A percentile compares a stretch with the other conserved stretches of the same genome.
These are phyloP conservation scores for Leptinotarsa tumamoca DNA, from an alignment of 2,888 invertebrate genomes.

Conservation along the genomic window DNA sequence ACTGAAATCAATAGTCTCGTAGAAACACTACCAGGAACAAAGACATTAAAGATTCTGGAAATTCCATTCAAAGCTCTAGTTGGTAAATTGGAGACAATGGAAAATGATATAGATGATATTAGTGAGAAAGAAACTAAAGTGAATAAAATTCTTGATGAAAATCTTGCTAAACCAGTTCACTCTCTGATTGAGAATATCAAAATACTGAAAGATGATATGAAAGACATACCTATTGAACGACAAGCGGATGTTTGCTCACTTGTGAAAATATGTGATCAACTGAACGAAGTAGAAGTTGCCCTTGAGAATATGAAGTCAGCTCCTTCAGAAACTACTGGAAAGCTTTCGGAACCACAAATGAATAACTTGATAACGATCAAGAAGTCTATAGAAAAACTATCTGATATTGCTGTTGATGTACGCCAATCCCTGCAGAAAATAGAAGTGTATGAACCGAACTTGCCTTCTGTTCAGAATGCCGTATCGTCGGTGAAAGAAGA, in stretches of 20 bases:
- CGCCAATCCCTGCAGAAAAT: constrained; percentile 30
- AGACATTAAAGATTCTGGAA: constrained; percentile 26
- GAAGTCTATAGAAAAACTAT: background rate
- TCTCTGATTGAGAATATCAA: too few species aligned
- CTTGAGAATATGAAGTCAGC: background rate
- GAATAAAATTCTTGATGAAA: too few species aligned
- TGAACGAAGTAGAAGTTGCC: background rate
- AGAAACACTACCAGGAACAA: constrained; percentile 4
- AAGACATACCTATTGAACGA: too few species aligned
- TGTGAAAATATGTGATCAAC: background rate
- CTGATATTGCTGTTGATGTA: background rate
- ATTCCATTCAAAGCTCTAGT: constrained; percentile 29
- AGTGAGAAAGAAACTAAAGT: too few species aligned
- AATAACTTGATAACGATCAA: background rate
- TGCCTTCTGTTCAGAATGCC: constrained; percentile 39
- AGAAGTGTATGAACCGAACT: constrained; percentile 36
- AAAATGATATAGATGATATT: too few species aligned
- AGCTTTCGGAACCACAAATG: background rate
- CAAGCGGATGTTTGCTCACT: too few species aligned
- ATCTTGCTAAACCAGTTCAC: too few species aligned
- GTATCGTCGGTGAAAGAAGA: constrained; percentile 28
- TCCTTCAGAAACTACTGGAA: background rate
- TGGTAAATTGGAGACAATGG: constrained; percentile 29
- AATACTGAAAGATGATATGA: too few species aligned
- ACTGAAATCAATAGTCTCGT: constrained; percentile 11